phyloP scores from a whole-genome alignment of 1,140 invertebrate species.

The Cryptotermes secundus region DNA sequence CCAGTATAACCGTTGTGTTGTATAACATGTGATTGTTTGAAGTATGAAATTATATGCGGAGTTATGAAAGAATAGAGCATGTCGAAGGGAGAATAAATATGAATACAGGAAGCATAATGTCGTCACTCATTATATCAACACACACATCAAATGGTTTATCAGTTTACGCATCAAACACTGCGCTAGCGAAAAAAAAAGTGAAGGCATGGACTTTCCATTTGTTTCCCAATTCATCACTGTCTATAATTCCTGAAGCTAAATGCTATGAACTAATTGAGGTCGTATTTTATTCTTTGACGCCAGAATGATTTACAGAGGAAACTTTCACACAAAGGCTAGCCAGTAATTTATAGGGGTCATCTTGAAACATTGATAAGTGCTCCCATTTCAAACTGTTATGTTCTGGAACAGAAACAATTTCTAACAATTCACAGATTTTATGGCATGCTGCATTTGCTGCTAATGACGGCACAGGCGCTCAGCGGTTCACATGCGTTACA shows the following conservation, averaged over 20 bases:
- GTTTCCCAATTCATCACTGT: neutral
- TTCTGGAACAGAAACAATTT: neutral
- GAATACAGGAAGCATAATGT: neutral
- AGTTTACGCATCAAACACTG: neutral
- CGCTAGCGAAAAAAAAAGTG: neutral
- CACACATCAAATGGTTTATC: neutral
- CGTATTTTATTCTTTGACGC: neutral
- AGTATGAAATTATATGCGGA: too few relatives aligned
- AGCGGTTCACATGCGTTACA: neutral
- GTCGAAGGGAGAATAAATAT: neutral
- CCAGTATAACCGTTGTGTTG: too few relatives aligned
- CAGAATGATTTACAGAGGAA: neutral
- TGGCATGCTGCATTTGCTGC: neutral
- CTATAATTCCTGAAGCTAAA: slow-evolving; percentile 7
- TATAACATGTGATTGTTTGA: too few relatives aligned
- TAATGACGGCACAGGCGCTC: neutral
- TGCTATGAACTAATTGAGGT: neutral
- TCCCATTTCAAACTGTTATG: neutral
- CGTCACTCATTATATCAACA: neutral
- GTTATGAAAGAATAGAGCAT: too few relatives aligned
- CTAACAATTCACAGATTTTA: neutral
- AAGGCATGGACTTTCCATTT: neutral
- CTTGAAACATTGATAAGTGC: slow-evolving; percentile 4
- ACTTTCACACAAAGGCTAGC: neutral
- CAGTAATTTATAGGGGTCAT: neutral